These are phyloP conservation scores for Picus viridis DNA, from an alignment of 2,797 vertebrate genomes.

Conservation along the genomic window DNA sequence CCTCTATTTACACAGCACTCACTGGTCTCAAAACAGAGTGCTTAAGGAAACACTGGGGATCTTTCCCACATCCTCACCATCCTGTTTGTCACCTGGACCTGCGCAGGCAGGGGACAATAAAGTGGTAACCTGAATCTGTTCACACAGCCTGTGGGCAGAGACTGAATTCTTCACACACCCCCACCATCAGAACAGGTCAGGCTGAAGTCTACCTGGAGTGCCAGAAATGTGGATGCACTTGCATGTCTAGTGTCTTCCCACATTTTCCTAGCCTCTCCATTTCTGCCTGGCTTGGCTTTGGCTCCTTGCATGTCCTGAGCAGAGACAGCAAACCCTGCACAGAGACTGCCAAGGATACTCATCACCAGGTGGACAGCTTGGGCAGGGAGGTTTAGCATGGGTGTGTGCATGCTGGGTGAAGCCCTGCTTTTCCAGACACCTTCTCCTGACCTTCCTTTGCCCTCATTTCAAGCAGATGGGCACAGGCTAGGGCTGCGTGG, in stretches of 20 bases:
- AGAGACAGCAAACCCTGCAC: not conserved
- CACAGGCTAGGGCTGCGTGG: fast-evolving
- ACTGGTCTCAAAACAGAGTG: not conserved
- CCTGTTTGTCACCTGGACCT: not conserved
- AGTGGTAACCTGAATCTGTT: not conserved
- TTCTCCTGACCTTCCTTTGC: not conserved
- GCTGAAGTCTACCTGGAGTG: not conserved
- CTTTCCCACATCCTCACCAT: not conserved
- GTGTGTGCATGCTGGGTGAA: not conserved
- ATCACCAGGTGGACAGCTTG: not conserved
- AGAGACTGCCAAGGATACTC: not conserved
- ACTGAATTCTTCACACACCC: not conserved
- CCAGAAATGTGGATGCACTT: not conserved
- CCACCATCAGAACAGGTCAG: not conserved
- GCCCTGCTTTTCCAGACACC: not conserved
- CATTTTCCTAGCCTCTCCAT: not conserved
- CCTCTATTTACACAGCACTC: conserved; percentile 1
- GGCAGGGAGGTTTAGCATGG: not conserved
- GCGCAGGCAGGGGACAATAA: not conserved
- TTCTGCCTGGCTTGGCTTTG: not conserved
- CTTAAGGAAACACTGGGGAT: not conserved
- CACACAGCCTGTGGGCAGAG: not conserved
- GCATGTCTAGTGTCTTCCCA: fast-evolving
- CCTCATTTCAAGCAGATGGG: not conserved
- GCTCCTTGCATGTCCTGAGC: not conserved